Conservation (phyloP, 53 echinoderm and acorn worm genomes). For the Apostichopus leukothele region DNA sequence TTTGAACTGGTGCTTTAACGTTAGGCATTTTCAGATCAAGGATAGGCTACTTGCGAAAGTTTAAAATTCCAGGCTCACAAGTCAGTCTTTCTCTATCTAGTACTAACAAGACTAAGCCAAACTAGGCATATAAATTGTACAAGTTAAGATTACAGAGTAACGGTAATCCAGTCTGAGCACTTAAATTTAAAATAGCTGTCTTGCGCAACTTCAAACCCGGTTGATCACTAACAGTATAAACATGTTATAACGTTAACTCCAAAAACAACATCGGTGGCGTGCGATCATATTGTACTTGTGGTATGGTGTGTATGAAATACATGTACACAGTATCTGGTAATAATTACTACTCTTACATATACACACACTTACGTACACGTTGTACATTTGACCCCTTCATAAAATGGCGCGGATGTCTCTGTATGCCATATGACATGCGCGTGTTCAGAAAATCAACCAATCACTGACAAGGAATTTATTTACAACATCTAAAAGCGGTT, state of each 20-base stretch:
- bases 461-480: not conserved
- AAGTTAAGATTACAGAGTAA: not conserved
- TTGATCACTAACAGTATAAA: not conserved
- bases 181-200: conserved; percentile 1
- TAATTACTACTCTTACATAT: not conserved
- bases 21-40: conserved; percentile 12
- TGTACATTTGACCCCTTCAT: not conserved
- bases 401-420: conserved; percentile 36
- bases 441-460: conserved; percentile 20
- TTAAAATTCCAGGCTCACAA: no score
- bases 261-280: not conserved
- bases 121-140: no score
- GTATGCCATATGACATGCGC: conserved; percentile 20
- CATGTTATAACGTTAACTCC: not conserved
- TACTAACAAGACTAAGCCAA: no score
- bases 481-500: not conserved
- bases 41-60: not conserved
- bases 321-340: not conserved
- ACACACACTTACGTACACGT: not conserved
- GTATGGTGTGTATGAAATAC: not conserved
- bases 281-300: not conserved
- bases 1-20: conserved; percentile 66
- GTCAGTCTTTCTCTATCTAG: no score
- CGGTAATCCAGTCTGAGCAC: not conserved
- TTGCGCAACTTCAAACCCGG: not conserved